These are phyloP conservation scores for Hesperophylax magnus DNA, from an alignment of 1,140 invertebrate genomes.

Conservation along the genomic window DNA sequence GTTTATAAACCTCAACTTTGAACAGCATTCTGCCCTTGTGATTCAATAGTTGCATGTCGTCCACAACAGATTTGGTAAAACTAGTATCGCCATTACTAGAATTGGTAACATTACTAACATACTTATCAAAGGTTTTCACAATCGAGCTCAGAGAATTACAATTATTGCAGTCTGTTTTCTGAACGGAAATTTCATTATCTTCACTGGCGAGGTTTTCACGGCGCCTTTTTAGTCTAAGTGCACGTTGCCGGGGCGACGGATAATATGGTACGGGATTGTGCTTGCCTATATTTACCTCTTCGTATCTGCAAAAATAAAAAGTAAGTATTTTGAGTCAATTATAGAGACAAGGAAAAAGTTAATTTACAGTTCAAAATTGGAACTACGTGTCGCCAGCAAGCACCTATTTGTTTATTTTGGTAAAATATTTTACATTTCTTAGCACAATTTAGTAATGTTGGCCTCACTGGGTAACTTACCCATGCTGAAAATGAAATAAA, in stretches of 20 bases:
- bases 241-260: not conserved
- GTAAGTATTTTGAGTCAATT: not conserved
- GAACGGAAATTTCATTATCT: not conserved
- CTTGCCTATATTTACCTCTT: not conserved
- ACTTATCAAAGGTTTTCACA: conserved; percentile 2
- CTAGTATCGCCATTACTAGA: not conserved
- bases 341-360: not conserved
- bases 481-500: too few species aligned
- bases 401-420: too few species aligned
- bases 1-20: not conserved
- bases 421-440: too few species aligned
- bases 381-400: not conserved
- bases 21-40: not conserved
- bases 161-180: not conserved
- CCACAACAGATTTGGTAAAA: conserved; percentile 8
- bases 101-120: not conserved
- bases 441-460: too few species aligned
- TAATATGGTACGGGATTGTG: not conserved
- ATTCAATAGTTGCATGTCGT: not conserved
- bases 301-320: not conserved
- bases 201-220: not conserved
- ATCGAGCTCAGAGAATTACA: not conserved
- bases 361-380: not conserved
- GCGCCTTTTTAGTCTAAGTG: not conserved
- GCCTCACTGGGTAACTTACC: too few species aligned